A percentile compares a stretch with the other conserved stretches of the same genome.
Conservation (phyloP, 2,888 invertebrate genomes). For the Andrena flavipes region DNA sequence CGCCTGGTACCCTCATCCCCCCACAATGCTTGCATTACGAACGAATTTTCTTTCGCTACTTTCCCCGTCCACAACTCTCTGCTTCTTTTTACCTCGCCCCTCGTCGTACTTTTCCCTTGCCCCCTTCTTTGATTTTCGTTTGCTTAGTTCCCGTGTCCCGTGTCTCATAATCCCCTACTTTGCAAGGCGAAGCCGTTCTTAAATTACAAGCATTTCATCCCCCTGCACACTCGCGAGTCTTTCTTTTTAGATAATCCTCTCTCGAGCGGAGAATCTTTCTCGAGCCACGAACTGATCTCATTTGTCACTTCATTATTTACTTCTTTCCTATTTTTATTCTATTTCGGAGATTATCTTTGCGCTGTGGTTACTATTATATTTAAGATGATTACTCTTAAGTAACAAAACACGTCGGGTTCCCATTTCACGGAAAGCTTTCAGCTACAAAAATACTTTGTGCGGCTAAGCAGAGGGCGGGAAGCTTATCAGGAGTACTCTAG, state of each 20-base stretch:
- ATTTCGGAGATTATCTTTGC: not conserved
- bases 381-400: too few species aligned
- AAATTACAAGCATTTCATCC: conserved; percentile 34
- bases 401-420: too few species aligned
- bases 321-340: not conserved
- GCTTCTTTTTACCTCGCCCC: not conserved
- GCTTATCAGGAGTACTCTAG: too few species aligned
- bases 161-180: conserved; percentile 13
- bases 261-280: conserved; percentile 16
- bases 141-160: not conserved
- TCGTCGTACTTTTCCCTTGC: not conserved
- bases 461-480: too few species aligned
- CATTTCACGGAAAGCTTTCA: too few species aligned
- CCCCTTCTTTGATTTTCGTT: conserved; percentile 9
- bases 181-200: conserved; percentile 15
- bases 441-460: too few species aligned
- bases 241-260: conserved; percentile 31
- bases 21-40: conserved; percentile 28
- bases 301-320: conserved; percentile 12
- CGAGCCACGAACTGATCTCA: not conserved
- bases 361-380: too few species aligned
- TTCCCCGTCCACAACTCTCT: not conserved
- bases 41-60: conserved; percentile 43
- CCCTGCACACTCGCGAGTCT: not conserved
- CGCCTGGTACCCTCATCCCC: conserved; percentile 61